Conservation (phyloP, 1,140 invertebrate genomes). For the Diachasmimorpha longicaudata region DNA sequence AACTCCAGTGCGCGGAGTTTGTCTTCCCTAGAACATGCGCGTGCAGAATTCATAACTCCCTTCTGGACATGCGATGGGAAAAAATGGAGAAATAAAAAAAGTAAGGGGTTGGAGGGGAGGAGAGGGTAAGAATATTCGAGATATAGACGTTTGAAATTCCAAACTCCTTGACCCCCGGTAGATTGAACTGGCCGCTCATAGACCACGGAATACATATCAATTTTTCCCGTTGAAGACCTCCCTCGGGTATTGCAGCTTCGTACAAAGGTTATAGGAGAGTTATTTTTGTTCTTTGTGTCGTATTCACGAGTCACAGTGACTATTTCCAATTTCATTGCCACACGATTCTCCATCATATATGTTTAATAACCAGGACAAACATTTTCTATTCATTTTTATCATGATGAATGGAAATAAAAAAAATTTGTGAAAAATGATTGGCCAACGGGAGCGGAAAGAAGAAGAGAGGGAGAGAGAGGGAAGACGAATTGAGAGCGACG, state of each 20-base stretch:
- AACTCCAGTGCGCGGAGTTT: background rate
- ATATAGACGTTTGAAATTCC: slow-evolving; percentile 59
- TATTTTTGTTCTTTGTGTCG: background rate
- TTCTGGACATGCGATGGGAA: background rate
- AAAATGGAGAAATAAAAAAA: background rate
- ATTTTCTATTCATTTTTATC: background rate
- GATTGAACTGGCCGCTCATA: slow-evolving; percentile 54
- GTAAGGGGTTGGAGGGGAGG: background rate
- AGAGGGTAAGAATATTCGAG: slow-evolving; percentile 16
- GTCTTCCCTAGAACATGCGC: slow-evolving; percentile 5
- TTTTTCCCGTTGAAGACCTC: slow-evolving; percentile 49
- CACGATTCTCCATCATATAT: background rate
- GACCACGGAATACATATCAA: slow-evolving; percentile 62
- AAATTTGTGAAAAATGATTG: slow-evolving; percentile 31
- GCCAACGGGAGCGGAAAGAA: slow-evolving; percentile 24
- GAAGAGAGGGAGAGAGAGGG: slow-evolving; percentile 23
- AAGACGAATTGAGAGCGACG: slow-evolving; percentile 26
- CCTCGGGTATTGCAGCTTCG: slow-evolving; percentile 42
- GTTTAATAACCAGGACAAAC: background rate
- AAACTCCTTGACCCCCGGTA: slow-evolving; percentile 62
- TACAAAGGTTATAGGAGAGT: slow-evolving; percentile 19
- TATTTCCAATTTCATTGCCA: background rate
- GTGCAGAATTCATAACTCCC: slow-evolving; percentile 22
- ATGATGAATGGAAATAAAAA: background rate
- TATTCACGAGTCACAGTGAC: slow-evolving; percentile 30